Base-by-base conservation (phyloP, 2,888 invertebrate species). In the Tetropium fuscum region DNA sequence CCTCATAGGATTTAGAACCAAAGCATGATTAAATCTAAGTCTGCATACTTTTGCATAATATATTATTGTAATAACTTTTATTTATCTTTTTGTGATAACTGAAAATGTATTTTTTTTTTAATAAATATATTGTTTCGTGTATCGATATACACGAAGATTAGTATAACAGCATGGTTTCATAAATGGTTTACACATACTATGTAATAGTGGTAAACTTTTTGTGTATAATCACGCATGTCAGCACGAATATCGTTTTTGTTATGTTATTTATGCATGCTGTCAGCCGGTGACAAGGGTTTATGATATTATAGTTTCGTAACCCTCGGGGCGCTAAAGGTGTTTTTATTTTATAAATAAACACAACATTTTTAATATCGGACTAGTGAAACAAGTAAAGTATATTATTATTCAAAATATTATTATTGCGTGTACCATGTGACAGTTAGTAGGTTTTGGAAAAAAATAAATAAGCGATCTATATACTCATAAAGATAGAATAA, bases 81-180 rank as follows among this genome's bases (percentile, higher is more conserved):
- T n/a, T n/a, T n/a, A n/a, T n/a, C n/a, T n/a, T n/a, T n/a, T n/a
- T n/a, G n/a, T n/a, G n/a, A n/a, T n/a, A n/a, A n/a, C n/a, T 30
- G 2, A 34, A 47, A 32, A 13, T 34, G 20, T 19, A 20, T 19
- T 47, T 32, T 6, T 8, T 15, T 34, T 34, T 47, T 47, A 47
- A 40, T n/a, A 45, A 36, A 55, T 25, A 19, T 30, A 47, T 30
- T 19, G 20, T 7, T 34, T 36, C 38, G 38, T 25, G 55, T 47
- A 55, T 55, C 56, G 56, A 41, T 41, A 32, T 30, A n/a, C n/a
- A n/a, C 8, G 20, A 32, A 40, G 56, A 32, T 48, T 56, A 48
- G 41, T 10, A 41, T 48, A 13, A 56, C 20, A 20, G 22, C 44
- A 48, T 27, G 47, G 56, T 40, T 48, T 20, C 41, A 47, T 41